A percentile compares a stretch with the other conserved stretches of the same genome.
phyloP scores from a whole-genome alignment of 1,140 invertebrate species.

The Coptotermes formosanus region DNA sequence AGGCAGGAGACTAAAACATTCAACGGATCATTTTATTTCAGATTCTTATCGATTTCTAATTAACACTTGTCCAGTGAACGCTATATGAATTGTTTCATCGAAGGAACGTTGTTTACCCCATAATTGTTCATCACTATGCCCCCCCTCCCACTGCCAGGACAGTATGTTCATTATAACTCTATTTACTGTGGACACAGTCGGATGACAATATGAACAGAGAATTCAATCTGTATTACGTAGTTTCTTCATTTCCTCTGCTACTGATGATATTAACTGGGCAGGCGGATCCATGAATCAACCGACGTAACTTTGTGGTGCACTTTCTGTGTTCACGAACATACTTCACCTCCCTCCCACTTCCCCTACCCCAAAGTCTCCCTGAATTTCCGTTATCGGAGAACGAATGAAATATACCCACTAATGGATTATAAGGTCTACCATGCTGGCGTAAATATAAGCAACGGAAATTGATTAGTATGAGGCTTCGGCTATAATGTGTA shows the following conservation, averaged over 20 bases:
- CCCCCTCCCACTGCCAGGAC: too few species aligned
- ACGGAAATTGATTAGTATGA: not conserved
- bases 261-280: slow-evolving; percentile 12
- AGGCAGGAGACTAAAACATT: too few species aligned
- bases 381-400: slow-evolving; percentile 15
- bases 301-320: not conserved
- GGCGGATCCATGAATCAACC: not conserved
- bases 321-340: not conserved
- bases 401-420: slow-evolving; percentile 16
- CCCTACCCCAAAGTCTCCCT: not conserved
- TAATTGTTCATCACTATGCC: too few species aligned
- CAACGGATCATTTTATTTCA: too few species aligned
- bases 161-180: too few species aligned
- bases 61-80: too few species aligned
- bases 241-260: not conserved
- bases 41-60: too few species aligned
- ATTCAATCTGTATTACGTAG: not conserved
- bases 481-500: not conserved
- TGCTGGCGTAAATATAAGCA: slow-evolving; percentile 4
- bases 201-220: too few species aligned
- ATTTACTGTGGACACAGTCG: too few species aligned
- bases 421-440: slow-evolving; percentile 12
- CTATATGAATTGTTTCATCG: too few species aligned
- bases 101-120: too few species aligned
- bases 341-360: not conserved